Evolutionary conservation across 2,797 vertebrate genomes (phyloP), one percentile per base, ranked within the genome.

Genomic region (Falco peregrinus): DNA sequence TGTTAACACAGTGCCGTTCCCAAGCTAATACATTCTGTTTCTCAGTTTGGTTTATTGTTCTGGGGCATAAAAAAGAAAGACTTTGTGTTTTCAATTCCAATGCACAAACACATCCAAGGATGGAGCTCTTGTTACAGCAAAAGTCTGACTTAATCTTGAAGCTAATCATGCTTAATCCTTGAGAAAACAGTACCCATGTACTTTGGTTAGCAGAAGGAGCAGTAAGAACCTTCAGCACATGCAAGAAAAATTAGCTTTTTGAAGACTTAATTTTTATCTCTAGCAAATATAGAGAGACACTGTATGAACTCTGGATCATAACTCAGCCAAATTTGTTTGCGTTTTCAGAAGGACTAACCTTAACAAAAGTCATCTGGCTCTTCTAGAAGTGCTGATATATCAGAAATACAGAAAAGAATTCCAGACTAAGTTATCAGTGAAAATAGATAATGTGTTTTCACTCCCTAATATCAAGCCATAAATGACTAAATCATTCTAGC

Each of bases 251-350:
- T 8, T 17, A 82, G 59, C 54, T 82, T 24, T 89, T 94, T 90
- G 51, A 93, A 82, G 60, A 73, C 74, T 76, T 79, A 69, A 82
- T 92, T 90, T 73, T 89, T 79, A 83, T 67, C 60, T 89, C 67
- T 41, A 67, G 28, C 18, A 95, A 95, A 87, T 48, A 56, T 37
- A 24, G 3, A 48, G 31, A 53, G 6, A 37, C 16, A 10, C 24
- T 50, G 33, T 60, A 43, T 87, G 70, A 90, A 82, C 28, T 82
- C 39, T 60, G 35, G 19, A 39, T 41, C 82, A 33, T 56, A 92
- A 92, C 26, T 78, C 59, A 67, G 63, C 13, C 63, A 84, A 73
- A 87, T 59, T 81, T 61, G 28, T 83, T 92, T 67, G 39, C 54
- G 82, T 79, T 78, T 95, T 90, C 54, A 67, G 81, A 84, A 89